Percentiles rank a stretch among this genome's conserved stretches.
These are phyloP conservation scores for Lindbergichthys nudifrons DNA, from an alignment of 2,797 vertebrate genomes.

Conservation along the genomic window DNA sequence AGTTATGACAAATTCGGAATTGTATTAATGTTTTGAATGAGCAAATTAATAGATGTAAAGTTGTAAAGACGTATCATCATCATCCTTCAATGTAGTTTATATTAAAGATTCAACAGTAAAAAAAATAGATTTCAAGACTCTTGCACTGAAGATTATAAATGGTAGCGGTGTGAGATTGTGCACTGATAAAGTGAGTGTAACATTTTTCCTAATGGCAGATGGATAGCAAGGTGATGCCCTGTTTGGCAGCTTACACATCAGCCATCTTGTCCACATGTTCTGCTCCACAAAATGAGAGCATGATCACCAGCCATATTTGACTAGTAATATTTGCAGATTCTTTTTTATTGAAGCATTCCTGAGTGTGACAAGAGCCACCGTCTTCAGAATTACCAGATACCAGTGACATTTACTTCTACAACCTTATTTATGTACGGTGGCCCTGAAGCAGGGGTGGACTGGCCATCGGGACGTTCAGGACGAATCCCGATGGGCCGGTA, in stretches of 20 bases:
- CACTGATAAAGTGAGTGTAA: conserved; percentile 23
- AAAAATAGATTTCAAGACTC: neutral
- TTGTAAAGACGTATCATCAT: neutral
- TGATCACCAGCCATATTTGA: conserved; percentile 30
- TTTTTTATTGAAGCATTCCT: conserved; percentile 14
- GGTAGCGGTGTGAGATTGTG: neutral
- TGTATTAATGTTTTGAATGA: neutral
- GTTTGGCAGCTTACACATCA: conserved; percentile 50
- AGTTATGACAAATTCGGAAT: neutral
- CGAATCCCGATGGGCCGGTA: too few relatives aligned
- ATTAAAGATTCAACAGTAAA: neutral
- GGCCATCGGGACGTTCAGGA: too few relatives aligned
- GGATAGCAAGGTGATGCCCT: conserved; percentile 15
- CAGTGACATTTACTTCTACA: conserved; percentile 48
- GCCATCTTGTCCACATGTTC: conserved; percentile 45
- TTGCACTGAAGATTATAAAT: conserved; percentile 11
- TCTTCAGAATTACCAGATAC: conserved; percentile 27
- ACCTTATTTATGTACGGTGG: neutral
- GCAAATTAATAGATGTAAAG: neutral
- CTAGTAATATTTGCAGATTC: conserved; percentile 28
- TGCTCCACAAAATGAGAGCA: conserved; percentile 45
- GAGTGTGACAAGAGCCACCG: neutral
- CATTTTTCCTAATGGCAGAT: conserved; percentile 16
- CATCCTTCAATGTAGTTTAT: neutral
- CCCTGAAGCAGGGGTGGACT: too few relatives aligned